Conservation (phyloP, 2,113 vertebrate species). For the Alouatta palliata region DNA sequence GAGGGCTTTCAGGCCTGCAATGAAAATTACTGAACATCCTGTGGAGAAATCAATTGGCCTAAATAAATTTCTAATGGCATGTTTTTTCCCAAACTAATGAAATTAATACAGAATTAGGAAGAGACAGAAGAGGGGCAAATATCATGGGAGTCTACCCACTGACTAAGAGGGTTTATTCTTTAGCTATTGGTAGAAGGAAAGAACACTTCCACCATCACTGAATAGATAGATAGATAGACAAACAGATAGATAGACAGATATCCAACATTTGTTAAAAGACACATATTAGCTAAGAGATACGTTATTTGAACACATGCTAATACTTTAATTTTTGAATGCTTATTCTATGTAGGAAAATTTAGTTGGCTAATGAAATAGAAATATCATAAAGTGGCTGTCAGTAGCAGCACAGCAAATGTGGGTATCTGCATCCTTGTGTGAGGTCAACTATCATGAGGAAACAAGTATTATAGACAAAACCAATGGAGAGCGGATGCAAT, state of each 20-base stretch:
- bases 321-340: neutral
- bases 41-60: constrained; percentile 13
- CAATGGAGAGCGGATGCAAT: neutral
- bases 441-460: neutral
- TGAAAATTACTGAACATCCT: neutral
- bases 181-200: neutral
- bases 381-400: neutral
- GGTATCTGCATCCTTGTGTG: neutral
- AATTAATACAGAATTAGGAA: neutral
- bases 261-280: neutral
- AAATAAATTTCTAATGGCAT: neutral
- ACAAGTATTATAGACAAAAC: neutral
- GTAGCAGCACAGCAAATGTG: neutral
- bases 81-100: neutral
- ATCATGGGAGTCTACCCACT: too few relatives aligned
- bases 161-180: neutral
- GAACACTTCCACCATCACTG: neutral
- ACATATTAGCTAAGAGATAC: neutral
- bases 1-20: neutral
- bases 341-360: neutral
- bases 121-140: neutral
- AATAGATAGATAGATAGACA: neutral
- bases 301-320: neutral
- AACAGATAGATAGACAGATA: neutral
- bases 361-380: neutral